Base-by-base conservation (phyloP, 1,140 invertebrate species). In the Amyelois transitella region DNA sequence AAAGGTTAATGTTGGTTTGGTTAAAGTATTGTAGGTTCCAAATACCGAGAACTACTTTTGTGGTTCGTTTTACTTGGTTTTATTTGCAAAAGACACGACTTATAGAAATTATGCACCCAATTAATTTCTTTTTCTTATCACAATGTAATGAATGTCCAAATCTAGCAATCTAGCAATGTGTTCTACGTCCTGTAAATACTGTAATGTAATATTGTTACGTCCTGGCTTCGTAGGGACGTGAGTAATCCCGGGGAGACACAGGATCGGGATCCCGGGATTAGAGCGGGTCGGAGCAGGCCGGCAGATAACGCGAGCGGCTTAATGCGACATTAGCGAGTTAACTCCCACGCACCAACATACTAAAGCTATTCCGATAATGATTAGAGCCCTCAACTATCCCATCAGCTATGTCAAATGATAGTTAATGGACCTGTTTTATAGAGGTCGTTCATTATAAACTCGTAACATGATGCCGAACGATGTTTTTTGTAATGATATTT, bases 261-360 rank as follows among this genome's bases (percentile, higher is more conserved):
- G 55, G 64, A 56, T 62, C 52, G 55, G 44, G 56, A 44, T 58
- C 60, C 68, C 47, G 53, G 68, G 68, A 65, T 67, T 65, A 68
- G 57, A 55, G 55, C 58, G 62, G 62, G 51, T 53, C 62, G 55
- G 55, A 38, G 47, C 45, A 45, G 54, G 32, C 55, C 59, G 62
- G 55, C 58, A 65, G 69, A 72, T 72, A 72, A 61, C 58, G 51
- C 24, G 55, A 55, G 55, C 47, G 60, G 63, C 58, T 68, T 72
- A 69, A 64, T 69, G 66, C 44, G 63, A 66, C 64, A 69, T 72
- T 69, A 69, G 61, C 66, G 62, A 64, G 61, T 66, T 69, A 62
- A 58, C 64, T 69, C 56, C 52, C 32, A 62, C 59, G 43, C 58
- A 50, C 50, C 25, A 21, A 24, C 54, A 12, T 47, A 62, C 65